Conservation (phyloP, 2,888 invertebrate species). For the Taphrorychus bicolor region DNA sequence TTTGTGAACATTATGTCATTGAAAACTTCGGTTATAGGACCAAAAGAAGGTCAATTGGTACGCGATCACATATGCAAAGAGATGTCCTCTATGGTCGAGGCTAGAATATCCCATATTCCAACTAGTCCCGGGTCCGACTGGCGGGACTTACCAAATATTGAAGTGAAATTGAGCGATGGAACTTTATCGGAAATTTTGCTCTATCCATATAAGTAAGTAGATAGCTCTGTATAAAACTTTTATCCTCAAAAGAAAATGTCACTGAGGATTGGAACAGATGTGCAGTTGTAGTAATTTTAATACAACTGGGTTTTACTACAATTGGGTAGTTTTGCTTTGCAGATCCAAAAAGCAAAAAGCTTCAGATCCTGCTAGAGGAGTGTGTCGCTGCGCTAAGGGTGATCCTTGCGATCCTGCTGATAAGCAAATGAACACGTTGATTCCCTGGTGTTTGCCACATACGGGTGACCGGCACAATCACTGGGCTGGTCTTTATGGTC, state of each 20-base stretch:
- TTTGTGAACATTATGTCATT: not conserved
- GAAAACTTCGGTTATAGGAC: not conserved
- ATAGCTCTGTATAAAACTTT: too few relatives aligned
- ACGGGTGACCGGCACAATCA: conserved; percentile 85
- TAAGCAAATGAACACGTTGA: conserved; percentile 81
- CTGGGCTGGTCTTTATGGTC: conserved; percentile 86
- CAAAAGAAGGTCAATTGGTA: conserved; percentile 39
- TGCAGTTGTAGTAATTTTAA: too few relatives aligned
- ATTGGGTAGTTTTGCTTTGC: conserved; percentile 24
- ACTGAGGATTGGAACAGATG: too few relatives aligned
- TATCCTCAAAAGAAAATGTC: too few relatives aligned
- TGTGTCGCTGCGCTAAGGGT: conserved; percentile 77
- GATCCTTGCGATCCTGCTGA: conserved; percentile 72
- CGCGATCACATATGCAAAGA: conserved; percentile 85
- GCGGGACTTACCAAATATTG: conserved; percentile 84
- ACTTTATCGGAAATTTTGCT: conserved; percentile 67
- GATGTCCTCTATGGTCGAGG: conserved; percentile 80
- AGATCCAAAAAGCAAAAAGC: conserved; percentile 62
- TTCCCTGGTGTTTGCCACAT: conserved; percentile 90
- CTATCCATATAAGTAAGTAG: conserved; percentile 62
- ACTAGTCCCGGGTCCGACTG: conserved; percentile 80
- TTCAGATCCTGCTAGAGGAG: conserved; percentile 68
- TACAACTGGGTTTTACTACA: too few relatives aligned
- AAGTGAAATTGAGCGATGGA: conserved; percentile 74
- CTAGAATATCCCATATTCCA: conserved; percentile 79